Base-by-base conservation (phyloP, 2,113 vertebrate genomes). In the Galemys pyrenaicus region DNA sequence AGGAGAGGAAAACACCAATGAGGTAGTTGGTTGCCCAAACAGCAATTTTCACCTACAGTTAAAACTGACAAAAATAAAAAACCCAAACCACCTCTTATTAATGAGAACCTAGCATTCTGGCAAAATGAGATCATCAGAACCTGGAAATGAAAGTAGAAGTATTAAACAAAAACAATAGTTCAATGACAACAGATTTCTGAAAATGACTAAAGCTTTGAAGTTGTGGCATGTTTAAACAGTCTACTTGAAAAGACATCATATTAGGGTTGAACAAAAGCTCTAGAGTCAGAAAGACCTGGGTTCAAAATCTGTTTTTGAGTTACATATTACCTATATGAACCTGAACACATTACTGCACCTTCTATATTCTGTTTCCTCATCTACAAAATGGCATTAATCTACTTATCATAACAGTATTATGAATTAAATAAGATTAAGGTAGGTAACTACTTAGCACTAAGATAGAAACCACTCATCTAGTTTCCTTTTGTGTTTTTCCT, bases 111-210 rank as follows among this genome's bases (percentile, higher is more conserved):
- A 93, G 6, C 1, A 16, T 87, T 96, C 78, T 88, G 26, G 26
- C 56, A 84, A 95, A 79, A 46, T 32, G 20, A 74, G 39, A n/a
- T 91, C 46, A 91, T 20, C 13, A 58, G 78, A 65, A 67, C n/a
- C 54, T 80, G 49, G 16, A 87, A 84, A 87, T 81, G 37, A 92
- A 81, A 94, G 78, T 41, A 51, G 39, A 5, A 94, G 39, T 62
- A 24, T 64, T 87, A 89, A 95, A 58, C 3, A 78, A 83, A 30
- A 89, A 92, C 41, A 91, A 58, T 30, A 79, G 93, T 37, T 26
- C 51, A 54, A 54, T 54, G 68, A 56, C 30, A 82, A 77, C 0
- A 67, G 51, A 41, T 37, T 86, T 75, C 67, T 77, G 65, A 46
- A 67, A 86, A 90, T 22, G 30, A 86, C 5, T 85, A 84, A 92